phyloP scores from a whole-genome alignment of 2,113 vertebrate species.

The Sinosuthora webbiana region DNA sequence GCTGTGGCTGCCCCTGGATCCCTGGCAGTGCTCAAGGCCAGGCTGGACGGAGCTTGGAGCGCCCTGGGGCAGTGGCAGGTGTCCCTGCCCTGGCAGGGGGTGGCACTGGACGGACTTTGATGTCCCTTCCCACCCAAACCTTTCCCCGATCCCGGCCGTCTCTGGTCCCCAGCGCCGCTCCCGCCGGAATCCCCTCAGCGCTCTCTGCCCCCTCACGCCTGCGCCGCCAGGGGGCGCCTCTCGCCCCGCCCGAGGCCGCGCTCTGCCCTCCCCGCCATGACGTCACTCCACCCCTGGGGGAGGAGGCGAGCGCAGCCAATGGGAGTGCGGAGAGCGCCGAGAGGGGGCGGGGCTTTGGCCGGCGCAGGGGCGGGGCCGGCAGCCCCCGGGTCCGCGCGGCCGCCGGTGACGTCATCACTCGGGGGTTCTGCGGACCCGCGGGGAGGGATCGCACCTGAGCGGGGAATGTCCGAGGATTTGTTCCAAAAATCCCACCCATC shows the following conservation, averaged over 20 bases:
- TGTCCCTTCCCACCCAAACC: background rate
- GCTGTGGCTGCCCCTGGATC: background rate
- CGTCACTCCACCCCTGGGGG: fast-evolving
- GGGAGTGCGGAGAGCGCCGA: fast-evolving
- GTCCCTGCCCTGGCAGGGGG: no score
- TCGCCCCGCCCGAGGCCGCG: background rate
- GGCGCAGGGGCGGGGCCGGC: background rate
- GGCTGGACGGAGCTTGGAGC: fast-evolving
- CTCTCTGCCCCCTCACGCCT: background rate
- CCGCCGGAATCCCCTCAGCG: no score
- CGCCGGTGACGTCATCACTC: background rate
- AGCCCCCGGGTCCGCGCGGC: no score
- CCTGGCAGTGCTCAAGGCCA: background rate
- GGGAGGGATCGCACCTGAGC: background rate
- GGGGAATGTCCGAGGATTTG: background rate
- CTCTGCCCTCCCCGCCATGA: background rate
- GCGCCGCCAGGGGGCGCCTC: background rate
- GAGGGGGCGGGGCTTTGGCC: background rate
- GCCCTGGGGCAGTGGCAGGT: fast-evolving
- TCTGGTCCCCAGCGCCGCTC: background rate
- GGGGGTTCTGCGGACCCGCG: background rate
- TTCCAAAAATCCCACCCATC: fast-evolving
- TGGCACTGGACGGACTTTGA: fast-evolving
- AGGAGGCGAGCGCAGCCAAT: background rate
- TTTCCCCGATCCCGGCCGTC: fast-evolving